phyloP scores from a whole-genome alignment of 2,888 invertebrate genomes.

The Platypus cylindrus region DNA sequence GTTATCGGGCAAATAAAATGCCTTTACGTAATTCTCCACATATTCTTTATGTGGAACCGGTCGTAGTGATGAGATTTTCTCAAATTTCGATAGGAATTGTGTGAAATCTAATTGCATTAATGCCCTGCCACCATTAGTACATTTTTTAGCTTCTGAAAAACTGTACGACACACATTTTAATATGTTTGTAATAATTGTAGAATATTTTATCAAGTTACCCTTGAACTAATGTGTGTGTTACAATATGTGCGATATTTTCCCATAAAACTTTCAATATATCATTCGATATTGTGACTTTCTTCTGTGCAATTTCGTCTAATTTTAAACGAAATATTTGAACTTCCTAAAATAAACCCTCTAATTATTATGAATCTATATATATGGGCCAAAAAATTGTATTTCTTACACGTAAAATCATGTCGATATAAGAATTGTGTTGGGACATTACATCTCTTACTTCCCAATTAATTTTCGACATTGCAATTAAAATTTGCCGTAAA shows the following conservation, averaged over 20 bases:
- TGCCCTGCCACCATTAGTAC: conserved; percentile 91
- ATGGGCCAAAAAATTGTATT: too few relatives aligned
- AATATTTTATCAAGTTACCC: conserved; percentile 44
- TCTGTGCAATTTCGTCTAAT: conserved; percentile 60
- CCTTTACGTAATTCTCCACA: conserved; percentile 92
- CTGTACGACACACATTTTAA: conserved; percentile 30
- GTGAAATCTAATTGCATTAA: conserved; percentile 97
- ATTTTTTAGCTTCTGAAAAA: conserved; percentile 82
- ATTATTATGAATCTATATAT: too few relatives aligned
- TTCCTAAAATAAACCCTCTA: conserved; percentile 37
- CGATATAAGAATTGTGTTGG: conserved; percentile 84
- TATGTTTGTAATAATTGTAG: not conserved
- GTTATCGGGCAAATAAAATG: conserved; percentile 84
- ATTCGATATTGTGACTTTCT: conserved; percentile 55
- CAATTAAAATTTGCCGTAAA: conserved; percentile 56
- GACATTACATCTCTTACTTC: conserved; percentile 89
- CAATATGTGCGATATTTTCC: conserved; percentile 76
- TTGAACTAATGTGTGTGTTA: conserved; percentile 83
- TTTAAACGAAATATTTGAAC: conserved; percentile 67
- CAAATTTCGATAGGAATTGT: conserved; percentile 82
- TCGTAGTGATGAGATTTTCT: conserved; percentile 69
- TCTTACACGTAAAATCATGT: conserved; percentile 53
- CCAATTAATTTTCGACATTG: conserved; percentile 94
- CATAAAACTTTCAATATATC: conserved; percentile 64
- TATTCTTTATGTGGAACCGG: conserved; percentile 81